Percentiles rank a stretch among this genome's conserved stretches.
These are phyloP conservation scores for Neomorphus geoffroyi DNA, from an alignment of 2,797 vertebrate genomes.

Conservation along the genomic window DNA sequence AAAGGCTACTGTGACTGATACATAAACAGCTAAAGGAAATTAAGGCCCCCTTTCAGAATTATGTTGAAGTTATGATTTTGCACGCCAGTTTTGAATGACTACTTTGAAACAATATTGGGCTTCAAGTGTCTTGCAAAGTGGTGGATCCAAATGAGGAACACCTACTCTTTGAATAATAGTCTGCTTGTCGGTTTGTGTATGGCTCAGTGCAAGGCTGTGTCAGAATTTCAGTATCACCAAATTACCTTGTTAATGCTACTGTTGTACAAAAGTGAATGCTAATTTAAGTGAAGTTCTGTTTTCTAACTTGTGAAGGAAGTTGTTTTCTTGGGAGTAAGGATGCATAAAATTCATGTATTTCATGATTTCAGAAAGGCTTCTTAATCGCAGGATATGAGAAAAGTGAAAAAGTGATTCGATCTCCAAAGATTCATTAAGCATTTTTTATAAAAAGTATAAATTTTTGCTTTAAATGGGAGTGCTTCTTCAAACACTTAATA, in stretches of 20 bases:
- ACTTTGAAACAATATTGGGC: not conserved
- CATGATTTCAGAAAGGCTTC: conserved; percentile 1
- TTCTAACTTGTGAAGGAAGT: conserved; percentile 3
- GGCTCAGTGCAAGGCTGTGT: conserved; percentile 18
- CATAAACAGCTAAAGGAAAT: not conserved
- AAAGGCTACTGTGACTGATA: conserved; percentile 5
- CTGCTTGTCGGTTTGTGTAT: not conserved
- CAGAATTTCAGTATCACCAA: conserved; percentile 12
- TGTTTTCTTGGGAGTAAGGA: not conserved
- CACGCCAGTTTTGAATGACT: conserved; percentile 11
- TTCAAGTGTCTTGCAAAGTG: not conserved
- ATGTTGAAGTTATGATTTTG: not conserved
- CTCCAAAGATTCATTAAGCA: not conserved
- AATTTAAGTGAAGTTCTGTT: conserved; percentile 21
- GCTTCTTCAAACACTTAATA: not conserved
- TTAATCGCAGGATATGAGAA: not conserved
- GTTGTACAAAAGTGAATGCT: conserved; percentile 28
- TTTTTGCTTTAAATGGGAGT: conserved; percentile 16
- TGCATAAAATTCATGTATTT: not conserved
- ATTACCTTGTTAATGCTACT: conserved; percentile 18
- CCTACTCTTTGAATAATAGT: not conserved
- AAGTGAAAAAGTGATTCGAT: not conserved
- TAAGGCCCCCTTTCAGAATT: not conserved
- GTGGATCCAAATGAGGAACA: not conserved
- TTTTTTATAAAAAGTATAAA: not conserved